These are phyloP conservation scores for Sarcophaga caerulescens DNA, from an alignment of 2,888 invertebrate species.

Conservation along the genomic window DNA sequence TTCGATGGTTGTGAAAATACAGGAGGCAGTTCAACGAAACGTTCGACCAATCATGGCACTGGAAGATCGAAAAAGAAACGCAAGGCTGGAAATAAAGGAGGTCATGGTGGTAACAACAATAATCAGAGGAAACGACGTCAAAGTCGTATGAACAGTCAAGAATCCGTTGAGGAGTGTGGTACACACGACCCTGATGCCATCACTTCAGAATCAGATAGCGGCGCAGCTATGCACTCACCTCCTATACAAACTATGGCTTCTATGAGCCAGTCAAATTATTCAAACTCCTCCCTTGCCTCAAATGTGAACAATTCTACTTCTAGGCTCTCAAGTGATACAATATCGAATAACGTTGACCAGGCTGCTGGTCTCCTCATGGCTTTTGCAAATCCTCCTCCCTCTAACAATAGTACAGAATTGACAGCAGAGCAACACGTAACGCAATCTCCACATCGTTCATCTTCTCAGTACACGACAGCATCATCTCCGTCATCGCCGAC, in stretches of 20 bases:
- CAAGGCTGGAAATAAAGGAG: constrained; percentile 76
- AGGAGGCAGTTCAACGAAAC: constrained; percentile 31
- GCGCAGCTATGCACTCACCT: constrained; percentile 83
- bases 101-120: constrained; percentile 75
- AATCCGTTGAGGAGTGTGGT: constrained; percentile 64
- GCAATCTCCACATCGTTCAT: constrained; percentile 68
- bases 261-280: constrained; percentile 37
- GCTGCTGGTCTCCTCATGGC: constrained; percentile 84
- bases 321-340: constrained; percentile 22
- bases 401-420: not conserved
- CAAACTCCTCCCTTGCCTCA: constrained; percentile 36
- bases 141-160: constrained; percentile 86
- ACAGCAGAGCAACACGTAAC: constrained; percentile 30
- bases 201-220: constrained; percentile 87
- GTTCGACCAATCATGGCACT: constrained; percentile 62
- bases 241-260: constrained; percentile 64
- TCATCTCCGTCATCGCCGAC: constrained; percentile 74
- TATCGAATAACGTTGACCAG: constrained; percentile 77
- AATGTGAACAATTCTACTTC: not conserved
- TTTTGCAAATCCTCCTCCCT: constrained; percentile 78
- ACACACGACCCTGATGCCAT: constrained; percentile 83
- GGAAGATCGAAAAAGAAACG: constrained; percentile 77
- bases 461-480: constrained; percentile 63
- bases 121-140: constrained; percentile 82
- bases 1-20: constrained; percentile 69